Evolutionary conservation across 2,797 vertebrate species (phyloP).

Genomic region (Ptychadena robeensis): DNA sequence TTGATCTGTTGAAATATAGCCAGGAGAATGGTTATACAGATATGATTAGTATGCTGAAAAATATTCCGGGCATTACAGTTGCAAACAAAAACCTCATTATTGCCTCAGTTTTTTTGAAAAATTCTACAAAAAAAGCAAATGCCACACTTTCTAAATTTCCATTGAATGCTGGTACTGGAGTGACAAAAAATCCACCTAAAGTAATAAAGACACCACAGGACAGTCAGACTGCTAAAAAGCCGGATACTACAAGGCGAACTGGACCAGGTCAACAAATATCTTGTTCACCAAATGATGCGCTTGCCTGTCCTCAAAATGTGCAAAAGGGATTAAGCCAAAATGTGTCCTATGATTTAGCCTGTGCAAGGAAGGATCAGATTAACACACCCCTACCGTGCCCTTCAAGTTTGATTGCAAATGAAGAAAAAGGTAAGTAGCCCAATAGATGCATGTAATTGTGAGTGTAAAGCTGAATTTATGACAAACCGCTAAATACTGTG

Average conservation of each 20-base stretch:
- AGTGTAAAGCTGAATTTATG: no score
- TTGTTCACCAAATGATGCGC: neutral
- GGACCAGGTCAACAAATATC: neutral
- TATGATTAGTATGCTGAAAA: neutral
- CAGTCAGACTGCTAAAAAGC: neutral
- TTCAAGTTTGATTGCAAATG: neutral
- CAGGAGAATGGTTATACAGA: neutral
- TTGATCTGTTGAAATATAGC: neutral
- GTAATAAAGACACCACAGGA: neutral
- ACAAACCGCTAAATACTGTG: no score
- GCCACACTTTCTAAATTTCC: neutral
- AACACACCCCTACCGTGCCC: neutral
- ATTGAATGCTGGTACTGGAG: neutral
- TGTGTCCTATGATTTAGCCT: slow-evolving; percentile 21
- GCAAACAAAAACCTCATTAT: neutral
- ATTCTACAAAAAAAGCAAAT: neutral
- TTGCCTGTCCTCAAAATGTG: no score
- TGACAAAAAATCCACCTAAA: neutral
- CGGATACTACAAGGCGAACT: neutral
- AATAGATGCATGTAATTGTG: no score
- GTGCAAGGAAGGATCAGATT: neutral
- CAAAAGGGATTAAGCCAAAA: neutral
- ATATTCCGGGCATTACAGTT: neutral
- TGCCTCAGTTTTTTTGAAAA: neutral
- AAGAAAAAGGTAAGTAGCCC: no score